Evolutionary conservation across 2,797 vertebrate species (phyloP), one percentile per base, ranked within the genome.

Genomic region (Oryzias dopingdopingensis): DNA sequence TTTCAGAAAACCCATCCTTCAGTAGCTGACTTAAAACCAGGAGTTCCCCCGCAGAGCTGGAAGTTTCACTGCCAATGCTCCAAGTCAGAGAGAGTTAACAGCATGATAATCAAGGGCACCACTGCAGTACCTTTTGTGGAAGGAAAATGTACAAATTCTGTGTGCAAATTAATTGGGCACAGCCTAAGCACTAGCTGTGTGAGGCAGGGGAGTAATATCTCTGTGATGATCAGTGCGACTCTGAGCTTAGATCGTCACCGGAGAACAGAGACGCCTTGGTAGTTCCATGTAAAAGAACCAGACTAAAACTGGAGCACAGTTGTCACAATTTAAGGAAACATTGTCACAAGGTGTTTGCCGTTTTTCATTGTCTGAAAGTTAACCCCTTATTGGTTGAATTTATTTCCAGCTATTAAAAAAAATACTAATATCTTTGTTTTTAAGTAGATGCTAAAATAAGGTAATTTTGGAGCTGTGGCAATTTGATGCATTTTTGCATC

Each of bases 51-150:
- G 46, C 43, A 37, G 43, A 20, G 62, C 23, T 42, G n/a, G 7
- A 6, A 37, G 22, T 1, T 55, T 29, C 43, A 20, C 8, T 46
- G 18, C 24, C 18, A 37, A 67, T 37, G 15, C 29, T 5, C 15
- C 8, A 59, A 55, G 15, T 18, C 41, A 67, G 59, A 58, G 29
- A 32, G 54, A 51, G 56, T 63, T 56, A 70, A 50, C n/a, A 20
- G 42, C 23, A 32, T 42, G 14, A 57, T 40, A 50, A 47, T 66
- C 7, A 60, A 55, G 44, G 45, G 49, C 50, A 49, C 20, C 14
- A 49, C 42, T 20, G 37, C 29, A 44, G 26, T 32, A 32, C 29
- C 12, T 49, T 54, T 45, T 46, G 6, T 20, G 5, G 42, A 40
- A 50, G 48, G 40, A 22, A 48, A 56, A 41, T 43, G 14, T 14